Conservation (phyloP, 2,797 vertebrate genomes). For the Dipus sagitta region DNA sequence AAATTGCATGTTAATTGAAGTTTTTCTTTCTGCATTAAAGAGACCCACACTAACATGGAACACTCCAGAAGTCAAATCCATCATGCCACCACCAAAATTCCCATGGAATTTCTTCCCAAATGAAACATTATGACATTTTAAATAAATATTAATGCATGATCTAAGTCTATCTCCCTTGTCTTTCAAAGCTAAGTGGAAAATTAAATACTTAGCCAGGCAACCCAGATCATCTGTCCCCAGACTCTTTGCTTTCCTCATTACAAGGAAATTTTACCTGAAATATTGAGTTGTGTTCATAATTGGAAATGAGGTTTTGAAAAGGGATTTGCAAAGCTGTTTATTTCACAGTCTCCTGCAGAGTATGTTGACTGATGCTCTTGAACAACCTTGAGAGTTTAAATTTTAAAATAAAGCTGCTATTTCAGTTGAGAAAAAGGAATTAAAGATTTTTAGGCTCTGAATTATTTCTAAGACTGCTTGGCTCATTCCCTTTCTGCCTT, state of each 20-base stretch:
- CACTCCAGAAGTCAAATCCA: not conserved
- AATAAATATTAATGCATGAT: constrained; percentile 70
- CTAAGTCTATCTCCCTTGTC: constrained; percentile 50
- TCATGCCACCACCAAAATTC: not conserved
- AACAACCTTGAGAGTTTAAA: constrained; percentile 40
- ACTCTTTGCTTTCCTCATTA: constrained; percentile 64
- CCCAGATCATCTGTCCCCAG: constrained; percentile 47
- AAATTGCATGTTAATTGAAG: constrained; percentile 59
- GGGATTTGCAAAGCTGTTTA: constrained; percentile 29
- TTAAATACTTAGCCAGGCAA: constrained; percentile 68
- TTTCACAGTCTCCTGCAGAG: not conserved
- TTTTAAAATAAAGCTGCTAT: not conserved
- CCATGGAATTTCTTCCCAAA: not conserved
- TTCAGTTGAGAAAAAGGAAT: constrained; percentile 23
- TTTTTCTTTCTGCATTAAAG: constrained; percentile 35
- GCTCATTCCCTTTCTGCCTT: not conserved
- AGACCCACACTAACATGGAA: not conserved
- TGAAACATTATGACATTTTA: constrained; percentile 41
- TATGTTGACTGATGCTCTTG: constrained; percentile 37
- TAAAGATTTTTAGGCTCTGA: not conserved
- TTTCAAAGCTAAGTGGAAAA: constrained; percentile 74
- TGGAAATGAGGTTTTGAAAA: constrained; percentile 69
- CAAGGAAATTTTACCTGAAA: constrained; percentile 67
- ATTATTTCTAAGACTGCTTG: not conserved
- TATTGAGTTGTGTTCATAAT: constrained; percentile 63